phyloP scores from a whole-genome alignment of 1,140 invertebrate species.

The Diorhabda carinulata region DNA sequence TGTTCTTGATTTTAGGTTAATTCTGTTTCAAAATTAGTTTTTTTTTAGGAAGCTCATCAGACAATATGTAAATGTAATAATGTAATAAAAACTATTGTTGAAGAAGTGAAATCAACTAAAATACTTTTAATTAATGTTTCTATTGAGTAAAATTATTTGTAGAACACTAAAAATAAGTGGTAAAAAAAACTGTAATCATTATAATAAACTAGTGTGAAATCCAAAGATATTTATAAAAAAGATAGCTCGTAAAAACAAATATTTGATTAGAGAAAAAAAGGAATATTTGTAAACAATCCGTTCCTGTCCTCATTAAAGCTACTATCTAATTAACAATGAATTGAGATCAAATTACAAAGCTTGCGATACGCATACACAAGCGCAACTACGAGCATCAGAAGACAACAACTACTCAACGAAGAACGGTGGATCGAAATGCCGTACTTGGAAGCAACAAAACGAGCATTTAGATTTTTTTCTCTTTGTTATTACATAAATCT shows the following conservation, averaged over 20 bases:
- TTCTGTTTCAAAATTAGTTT: too few relatives aligned
- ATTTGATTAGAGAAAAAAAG: background rate
- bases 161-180: background rate
- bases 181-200: background rate
- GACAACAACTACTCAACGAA: too few relatives aligned
- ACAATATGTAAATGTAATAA: too few relatives aligned
- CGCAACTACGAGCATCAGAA: too few relatives aligned
- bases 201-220: background rate
- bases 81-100: too few relatives aligned
- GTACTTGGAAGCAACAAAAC: conserved; percentile 12
- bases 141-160: background rate
- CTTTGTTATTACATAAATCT: conserved; percentile 18
- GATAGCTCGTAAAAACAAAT: background rate
- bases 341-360: conserved; percentile 19
- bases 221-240: background rate
- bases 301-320: conserved; percentile 12
- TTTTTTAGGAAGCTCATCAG: too few relatives aligned
- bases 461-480: conserved; percentile 10
- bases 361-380: conserved; percentile 12
- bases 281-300: background rate
- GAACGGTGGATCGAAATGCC: background rate
- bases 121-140: too few relatives aligned
- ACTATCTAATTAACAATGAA: conserved; percentile 17
- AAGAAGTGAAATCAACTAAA: too few relatives aligned
- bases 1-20: too few relatives aligned